These are phyloP conservation scores for Stictonetta naevosa DNA, from an alignment of 2,113 vertebrate species.

Conservation along the genomic window DNA sequence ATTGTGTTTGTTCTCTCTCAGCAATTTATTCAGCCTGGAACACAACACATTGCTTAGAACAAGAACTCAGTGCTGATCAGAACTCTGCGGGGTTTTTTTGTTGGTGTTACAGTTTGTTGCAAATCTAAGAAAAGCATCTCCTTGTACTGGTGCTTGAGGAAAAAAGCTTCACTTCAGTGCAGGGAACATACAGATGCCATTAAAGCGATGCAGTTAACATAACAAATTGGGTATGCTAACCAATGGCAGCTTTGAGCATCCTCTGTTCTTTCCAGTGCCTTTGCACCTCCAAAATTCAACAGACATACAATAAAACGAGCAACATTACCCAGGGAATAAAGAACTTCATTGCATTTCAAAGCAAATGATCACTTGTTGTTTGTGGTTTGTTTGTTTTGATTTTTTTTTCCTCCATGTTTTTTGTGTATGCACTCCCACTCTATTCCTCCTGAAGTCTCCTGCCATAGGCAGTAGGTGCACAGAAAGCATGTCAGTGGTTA, in stretches of 20 bases:
- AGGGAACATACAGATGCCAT: background rate
- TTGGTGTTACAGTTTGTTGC: background rate
- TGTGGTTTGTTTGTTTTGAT: no score
- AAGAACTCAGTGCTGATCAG: background rate
- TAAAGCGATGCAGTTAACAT: background rate
- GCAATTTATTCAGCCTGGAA: background rate
- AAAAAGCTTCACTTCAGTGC: background rate
- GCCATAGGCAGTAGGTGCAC: background rate
- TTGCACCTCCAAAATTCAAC: background rate
- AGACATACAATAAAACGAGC: background rate
- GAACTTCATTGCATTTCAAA: conserved; percentile 2
- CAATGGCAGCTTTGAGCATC: background rate
- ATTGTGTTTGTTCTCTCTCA: background rate
- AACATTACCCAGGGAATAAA: background rate
- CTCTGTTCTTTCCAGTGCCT: background rate
- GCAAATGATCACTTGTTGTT: background rate
- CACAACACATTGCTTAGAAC: background rate
- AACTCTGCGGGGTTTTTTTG: background rate
- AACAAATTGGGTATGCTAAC: background rate
- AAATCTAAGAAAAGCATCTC: background rate
- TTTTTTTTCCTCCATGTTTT: background rate
- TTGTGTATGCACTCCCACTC: background rate
- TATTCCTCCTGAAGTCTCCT: background rate
- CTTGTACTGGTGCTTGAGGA: background rate
- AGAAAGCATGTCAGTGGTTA: background rate